Conservation (phyloP, 2,113 vertebrate species). For the Forbesichthys agassizii region DNA sequence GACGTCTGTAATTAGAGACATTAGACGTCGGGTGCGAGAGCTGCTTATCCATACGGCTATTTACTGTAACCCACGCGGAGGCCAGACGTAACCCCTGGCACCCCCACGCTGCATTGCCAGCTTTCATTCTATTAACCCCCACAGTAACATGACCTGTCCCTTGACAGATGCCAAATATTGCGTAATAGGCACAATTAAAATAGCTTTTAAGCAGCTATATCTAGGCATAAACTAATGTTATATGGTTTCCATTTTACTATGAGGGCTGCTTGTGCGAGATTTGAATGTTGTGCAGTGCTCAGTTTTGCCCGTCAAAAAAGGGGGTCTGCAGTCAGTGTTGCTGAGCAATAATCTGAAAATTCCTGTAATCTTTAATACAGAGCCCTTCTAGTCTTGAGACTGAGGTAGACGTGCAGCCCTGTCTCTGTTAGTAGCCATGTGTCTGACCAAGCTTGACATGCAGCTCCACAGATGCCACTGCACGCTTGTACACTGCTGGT, state of each 20-base stretch:
- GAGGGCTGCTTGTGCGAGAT: background rate
- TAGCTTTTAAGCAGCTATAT: too few relatives aligned
- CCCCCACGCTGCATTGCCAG: constrained; percentile 10
- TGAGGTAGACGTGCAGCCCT: constrained; percentile 55
- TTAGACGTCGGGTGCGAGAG: constrained; percentile 58
- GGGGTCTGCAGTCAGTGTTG: constrained; percentile 61
- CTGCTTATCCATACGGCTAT: constrained; percentile 40
- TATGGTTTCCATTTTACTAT: too few relatives aligned
- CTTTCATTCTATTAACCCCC: background rate
- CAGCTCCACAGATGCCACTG: constrained; percentile 67
- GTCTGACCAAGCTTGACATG: constrained; percentile 64
- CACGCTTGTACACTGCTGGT: constrained; percentile 45
- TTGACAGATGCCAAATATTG: background rate
- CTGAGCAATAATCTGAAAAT: constrained; percentile 75
- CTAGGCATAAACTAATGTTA: too few relatives aligned
- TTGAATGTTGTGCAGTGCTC: constrained; percentile 17
- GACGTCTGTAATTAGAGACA: constrained; percentile 81
- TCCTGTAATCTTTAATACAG: constrained; percentile 69
- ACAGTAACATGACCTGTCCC: background rate
- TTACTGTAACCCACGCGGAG: constrained; percentile 53
- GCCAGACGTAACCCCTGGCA: constrained; percentile 11
- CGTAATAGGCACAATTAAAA: too few relatives aligned
- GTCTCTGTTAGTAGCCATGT: constrained; percentile 63
- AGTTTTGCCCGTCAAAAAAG: constrained; percentile 30
- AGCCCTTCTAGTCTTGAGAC: constrained; percentile 52